phyloP scores from a whole-genome alignment of 2,113 vertebrate genomes.

The Notarius quadriscutis region DNA sequence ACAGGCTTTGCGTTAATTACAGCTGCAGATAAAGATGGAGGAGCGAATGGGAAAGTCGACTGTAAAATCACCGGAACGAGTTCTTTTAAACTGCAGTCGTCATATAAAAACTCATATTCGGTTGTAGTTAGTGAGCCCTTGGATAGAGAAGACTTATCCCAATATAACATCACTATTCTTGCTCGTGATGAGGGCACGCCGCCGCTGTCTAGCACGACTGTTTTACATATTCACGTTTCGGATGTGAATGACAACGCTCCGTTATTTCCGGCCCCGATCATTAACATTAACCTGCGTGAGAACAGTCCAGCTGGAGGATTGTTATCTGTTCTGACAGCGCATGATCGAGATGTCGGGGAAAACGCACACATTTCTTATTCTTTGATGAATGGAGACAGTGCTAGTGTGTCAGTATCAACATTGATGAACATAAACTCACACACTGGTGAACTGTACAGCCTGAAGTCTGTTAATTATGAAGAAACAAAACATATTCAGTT shows the following conservation, averaged over 20 bases:
- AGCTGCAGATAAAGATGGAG: constrained; percentile 73
- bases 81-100: constrained; percentile 76
- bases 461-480: constrained; percentile 66
- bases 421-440: constrained; percentile 69
- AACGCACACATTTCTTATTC: constrained; percentile 73
- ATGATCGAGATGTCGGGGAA: constrained; percentile 53
- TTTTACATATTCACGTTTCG: constrained; percentile 67
- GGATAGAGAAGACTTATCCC: constrained; percentile 72
- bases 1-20: constrained; percentile 77
- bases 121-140: constrained; percentile 70
- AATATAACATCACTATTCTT: constrained; percentile 73
- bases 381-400: constrained; percentile 64
- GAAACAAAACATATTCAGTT: constrained; percentile 63
- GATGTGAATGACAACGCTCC: constrained; percentile 82
- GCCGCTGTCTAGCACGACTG: constrained; percentile 65
- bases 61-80: constrained; percentile 65
- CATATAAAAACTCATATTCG: constrained; percentile 77
- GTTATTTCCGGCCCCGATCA: constrained; percentile 60
- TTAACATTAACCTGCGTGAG: constrained; percentile 73
- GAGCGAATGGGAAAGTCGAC: constrained; percentile 73
- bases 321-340: constrained; percentile 21
- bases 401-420: constrained; percentile 64
- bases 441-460: constrained; percentile 64
- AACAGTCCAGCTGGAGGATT: constrained; percentile 67
- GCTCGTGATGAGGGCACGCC: constrained; percentile 75